These are phyloP conservation scores for Micromesistius poutassou DNA, from an alignment of 2,797 vertebrate genomes.

Conservation along the genomic window DNA sequence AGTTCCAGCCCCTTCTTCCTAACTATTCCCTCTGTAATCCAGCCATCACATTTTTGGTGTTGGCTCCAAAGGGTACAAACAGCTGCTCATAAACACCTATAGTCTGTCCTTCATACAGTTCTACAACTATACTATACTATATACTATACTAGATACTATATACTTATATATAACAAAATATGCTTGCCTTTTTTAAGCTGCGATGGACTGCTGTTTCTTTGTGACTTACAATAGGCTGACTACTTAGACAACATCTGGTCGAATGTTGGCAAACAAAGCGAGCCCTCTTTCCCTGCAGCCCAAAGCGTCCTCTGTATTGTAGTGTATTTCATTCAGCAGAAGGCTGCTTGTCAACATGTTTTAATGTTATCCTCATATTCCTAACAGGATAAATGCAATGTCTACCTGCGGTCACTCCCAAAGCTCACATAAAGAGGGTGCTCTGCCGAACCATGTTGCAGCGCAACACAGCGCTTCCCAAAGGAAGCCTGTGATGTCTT, in stretches of 20 bases:
- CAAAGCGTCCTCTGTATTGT: neutral
- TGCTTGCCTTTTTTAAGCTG: neutral
- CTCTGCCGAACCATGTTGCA: no score
- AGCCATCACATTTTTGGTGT: neutral
- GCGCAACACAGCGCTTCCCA: no score
- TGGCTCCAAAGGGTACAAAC: constrained; percentile 2
- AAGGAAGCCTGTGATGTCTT: neutral
- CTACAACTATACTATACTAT: no score
- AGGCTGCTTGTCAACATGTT: neutral
- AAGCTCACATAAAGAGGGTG: no score
- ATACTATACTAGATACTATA: no score
- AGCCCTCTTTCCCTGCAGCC: neutral
- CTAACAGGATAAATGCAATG: neutral
- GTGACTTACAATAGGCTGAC: neutral
- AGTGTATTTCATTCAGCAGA: constrained; percentile 5
- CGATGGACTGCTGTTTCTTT: no score
- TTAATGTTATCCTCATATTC: neutral
- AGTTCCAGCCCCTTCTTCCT: neutral
- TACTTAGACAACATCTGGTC: neutral
- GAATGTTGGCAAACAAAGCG: neutral
- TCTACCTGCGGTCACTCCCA: no score
- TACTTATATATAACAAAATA: neutral
- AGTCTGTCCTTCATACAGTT: no score
- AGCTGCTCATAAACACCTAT: neutral
- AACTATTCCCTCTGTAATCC: neutral